Percentiles rank a stretch among this genome's conserved stretches.
Conservation (phyloP, 2,888 invertebrate genomes). For the Ophraella communa region DNA sequence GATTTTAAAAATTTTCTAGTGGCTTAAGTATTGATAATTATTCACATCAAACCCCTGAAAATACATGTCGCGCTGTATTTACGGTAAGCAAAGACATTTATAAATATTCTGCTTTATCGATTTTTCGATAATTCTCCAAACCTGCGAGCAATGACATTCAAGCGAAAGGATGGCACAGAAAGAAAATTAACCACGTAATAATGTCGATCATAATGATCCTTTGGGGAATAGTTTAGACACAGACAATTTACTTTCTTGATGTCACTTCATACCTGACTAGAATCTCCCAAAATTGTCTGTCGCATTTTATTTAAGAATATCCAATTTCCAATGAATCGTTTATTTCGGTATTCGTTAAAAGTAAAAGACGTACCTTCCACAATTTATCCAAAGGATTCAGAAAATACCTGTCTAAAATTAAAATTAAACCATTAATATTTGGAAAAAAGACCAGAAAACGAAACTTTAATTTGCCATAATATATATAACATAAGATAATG, state of each 20-base stretch:
- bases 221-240: conserved; percentile 41
- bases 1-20: no score
- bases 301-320: conserved; percentile 24
- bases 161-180: conserved; percentile 33
- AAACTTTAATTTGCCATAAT: no score
- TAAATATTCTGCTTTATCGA: conserved; percentile 14
- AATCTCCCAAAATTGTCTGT: conserved; percentile 30
- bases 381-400: background rate
- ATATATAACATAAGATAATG: no score
- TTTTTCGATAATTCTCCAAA: conserved; percentile 9
- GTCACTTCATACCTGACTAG: conserved; percentile 43
- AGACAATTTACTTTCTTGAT: conserved; percentile 42
- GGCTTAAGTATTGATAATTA: no score
- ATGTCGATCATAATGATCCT: conserved; percentile 48
- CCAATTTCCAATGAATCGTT: conserved; percentile 26
- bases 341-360: conserved; percentile 24
- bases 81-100: conserved; percentile 3
- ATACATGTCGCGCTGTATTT: no score
- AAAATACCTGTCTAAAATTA: no score
- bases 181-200: conserved; percentile 49
- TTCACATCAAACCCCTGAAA: no score
- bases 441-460: no score
- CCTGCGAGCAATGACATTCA: conserved; percentile 19
- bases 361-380: background rate
- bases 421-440: no score